Base-by-base conservation (phyloP, 1,140 invertebrate species). In the Eupeodes corollae region DNA sequence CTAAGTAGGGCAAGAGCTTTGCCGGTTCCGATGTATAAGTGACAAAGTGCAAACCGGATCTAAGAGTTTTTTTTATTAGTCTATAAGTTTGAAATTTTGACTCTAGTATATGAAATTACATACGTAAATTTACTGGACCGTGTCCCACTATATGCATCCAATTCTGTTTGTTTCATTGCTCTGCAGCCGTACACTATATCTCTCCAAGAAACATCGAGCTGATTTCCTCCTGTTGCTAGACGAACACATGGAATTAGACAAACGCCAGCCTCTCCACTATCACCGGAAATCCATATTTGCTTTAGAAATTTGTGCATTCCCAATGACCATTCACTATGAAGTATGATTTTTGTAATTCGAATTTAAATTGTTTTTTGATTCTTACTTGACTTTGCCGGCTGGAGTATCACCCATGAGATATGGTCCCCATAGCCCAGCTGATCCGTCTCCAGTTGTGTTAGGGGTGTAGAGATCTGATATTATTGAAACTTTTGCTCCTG, bases 361-460 rank as follows among this genome's bases (percentile, higher is more conserved):
- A 16, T 40, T 30, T 13, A 26, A 13, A 10, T 6, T 3, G 5
- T n/a, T 6, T 26, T 40, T 18, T 18, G 34, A 1, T 6, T 68
- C 67, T 71, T 68, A 83, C 80, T 68, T 55, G 39, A 86, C 67
- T 52, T 79, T 70, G 0, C 73, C 51, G 30, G 59, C 48, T 3
- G 77, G 66, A 8, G 82, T 83, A n/a, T 74, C 68, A 3, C 75
- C 74, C 14, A 80, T 58, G 3, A 83, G 56, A 62, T 79, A 86
- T 3, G 84, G 85, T 9, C 70, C 69, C 83, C 83, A 88, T 1
- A 88, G 62, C 2, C 86, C 86, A 0, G 84, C 85, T 18, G 82
- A 81, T 0, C 81, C 80, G 69, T 88, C 85, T 2, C 83, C 81
- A 0, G 85, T 88, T 5, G 85, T 88, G 15, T 83, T 63, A 0